Conservation (phyloP, 2,888 invertebrate species). For the Clusia tigrina region DNA sequence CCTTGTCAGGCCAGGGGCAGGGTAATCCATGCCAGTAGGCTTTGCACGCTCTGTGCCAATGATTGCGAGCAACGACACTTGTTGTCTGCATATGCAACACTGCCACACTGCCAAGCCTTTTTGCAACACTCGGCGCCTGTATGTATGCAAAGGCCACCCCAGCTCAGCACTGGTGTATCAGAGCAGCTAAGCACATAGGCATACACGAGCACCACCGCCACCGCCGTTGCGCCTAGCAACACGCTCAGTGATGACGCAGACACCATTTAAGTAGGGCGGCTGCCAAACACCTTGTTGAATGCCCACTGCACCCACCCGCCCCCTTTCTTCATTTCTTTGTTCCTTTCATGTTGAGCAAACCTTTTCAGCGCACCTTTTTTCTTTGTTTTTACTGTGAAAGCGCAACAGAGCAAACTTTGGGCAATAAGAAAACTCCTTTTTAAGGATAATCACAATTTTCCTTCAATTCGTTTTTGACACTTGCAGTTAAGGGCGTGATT, state of each 20-base stretch:
- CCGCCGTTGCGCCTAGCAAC: conserved; percentile 9
- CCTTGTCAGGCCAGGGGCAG: not conserved
- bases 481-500: not conserved
- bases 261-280: conserved; percentile 24
- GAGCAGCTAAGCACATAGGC: not conserved
- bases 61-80: not conserved
- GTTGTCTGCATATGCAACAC: not conserved
- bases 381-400: not conserved
- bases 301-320: too few relatives aligned
- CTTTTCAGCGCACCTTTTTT: not conserved
- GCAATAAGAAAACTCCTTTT: conserved; percentile 15
- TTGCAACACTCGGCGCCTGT: not conserved
- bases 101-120: not conserved
- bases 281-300: conserved; percentile 50
- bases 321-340: conserved; percentile 19
- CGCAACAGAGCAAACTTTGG: conserved; percentile 19
- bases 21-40: not conserved
- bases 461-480: conserved; percentile 22
- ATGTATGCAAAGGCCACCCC: too few relatives aligned
- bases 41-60: not conserved
- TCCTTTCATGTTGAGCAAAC: not conserved
- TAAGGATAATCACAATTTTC: conserved; percentile 18
- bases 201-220: not conserved
- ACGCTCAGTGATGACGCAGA: conserved; percentile 22
- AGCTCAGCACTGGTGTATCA: too few relatives aligned